Base-by-base conservation (phyloP, 2,113 vertebrate genomes). In the Podiceps cristatus region DNA sequence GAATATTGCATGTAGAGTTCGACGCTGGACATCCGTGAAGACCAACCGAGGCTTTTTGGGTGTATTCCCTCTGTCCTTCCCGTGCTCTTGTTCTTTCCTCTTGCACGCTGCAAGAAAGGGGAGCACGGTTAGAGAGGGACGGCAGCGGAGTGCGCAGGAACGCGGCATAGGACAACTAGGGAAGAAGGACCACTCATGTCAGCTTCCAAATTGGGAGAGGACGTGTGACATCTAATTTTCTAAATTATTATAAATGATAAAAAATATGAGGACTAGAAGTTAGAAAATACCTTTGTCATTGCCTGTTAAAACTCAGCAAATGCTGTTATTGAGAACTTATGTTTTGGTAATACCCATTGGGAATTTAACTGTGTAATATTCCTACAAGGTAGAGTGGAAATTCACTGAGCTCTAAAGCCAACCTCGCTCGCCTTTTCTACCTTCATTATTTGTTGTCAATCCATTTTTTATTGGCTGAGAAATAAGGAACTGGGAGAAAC, bases 1-100 rank as follows among this genome's bases (percentile, higher is more conserved):
- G 98, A 99, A 99, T 99, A 99, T 99, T 98, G 99, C 99, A 84
- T 99, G 99, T 87, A 99, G 99, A 98, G 99, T 99, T 98, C 99
- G 98, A 91, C 99, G 99, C 98, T 99, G 99, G 94, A 99, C 99
- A 62, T 99, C 99, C 3, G 99, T 99, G 98, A 99, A 99, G 97
- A 99, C 99, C 97, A 99, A 91, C 96, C 99, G 98, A 84, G 99
- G 99, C 97, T 99, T 99, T 97, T 99, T 99, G 97, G 99, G 98
- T 74, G 98, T 98, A 53, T 98, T 99, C 88, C 99, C 99, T 96
- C 99, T 98, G 6, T 99, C 99, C 84, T 99, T 99, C 33, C 99
- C 99, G 1, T 99, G 99, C 55, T 99, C 99, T 96, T 99, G 99
- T 92, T 99, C 99, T 98, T 99, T 99, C 91, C 99, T 98, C 98